phyloP scores from a whole-genome alignment of 1,140 invertebrate species.

The Wiebesia pumilae region DNA sequence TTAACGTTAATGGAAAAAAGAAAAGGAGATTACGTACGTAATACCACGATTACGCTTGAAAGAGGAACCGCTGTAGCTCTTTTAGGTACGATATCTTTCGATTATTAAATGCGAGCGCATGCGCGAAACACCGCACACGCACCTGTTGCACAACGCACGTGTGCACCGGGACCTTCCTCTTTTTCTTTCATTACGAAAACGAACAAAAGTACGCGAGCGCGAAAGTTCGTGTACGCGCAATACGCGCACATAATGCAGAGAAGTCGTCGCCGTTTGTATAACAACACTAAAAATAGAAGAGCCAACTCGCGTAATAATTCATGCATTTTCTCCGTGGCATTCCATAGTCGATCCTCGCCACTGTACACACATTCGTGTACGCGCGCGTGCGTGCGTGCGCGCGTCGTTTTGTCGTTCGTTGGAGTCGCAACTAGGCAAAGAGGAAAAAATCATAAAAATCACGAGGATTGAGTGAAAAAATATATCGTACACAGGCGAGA shows the following conservation, averaged over 20 bases:
- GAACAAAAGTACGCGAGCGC: background rate
- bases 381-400: background rate
- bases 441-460: background rate
- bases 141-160: constrained; percentile 26
- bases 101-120: background rate
- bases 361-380: background rate
- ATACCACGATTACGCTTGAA: too few relatives aligned
- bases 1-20: too few relatives aligned
- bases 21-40: too few relatives aligned
- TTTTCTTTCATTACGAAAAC: background rate
- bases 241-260: background rate
- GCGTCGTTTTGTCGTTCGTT: too few relatives aligned
- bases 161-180: too few relatives aligned
- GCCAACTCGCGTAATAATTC: constrained; percentile 30
- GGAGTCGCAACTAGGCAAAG: background rate
- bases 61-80: too few relatives aligned
- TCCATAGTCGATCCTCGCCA: background rate
- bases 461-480: background rate
- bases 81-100: background rate
- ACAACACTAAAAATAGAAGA: constrained; percentile 29
- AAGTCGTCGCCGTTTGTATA: background rate
- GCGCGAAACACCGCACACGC: background rate
- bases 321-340: constrained; percentile 43
- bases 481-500: background rate
- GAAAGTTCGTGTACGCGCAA: background rate